Evolutionary conservation across 2,888 invertebrate species (phyloP), one percentile per base, ranked within the genome.

Genomic region (Drosophila cracens): DNA sequence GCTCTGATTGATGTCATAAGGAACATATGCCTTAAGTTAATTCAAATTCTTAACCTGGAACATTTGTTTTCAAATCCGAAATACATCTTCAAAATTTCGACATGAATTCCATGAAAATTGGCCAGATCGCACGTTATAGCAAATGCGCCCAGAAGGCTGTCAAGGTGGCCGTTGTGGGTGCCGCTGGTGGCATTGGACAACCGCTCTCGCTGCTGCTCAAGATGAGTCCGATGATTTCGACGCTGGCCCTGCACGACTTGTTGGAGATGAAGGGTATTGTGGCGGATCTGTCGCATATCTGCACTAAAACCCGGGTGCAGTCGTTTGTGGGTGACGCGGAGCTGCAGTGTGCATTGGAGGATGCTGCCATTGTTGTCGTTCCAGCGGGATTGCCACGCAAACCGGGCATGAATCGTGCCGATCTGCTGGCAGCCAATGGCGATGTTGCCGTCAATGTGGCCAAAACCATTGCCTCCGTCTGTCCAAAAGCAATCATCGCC

Each of bases 301-400:
- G 98, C 92, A 97, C 98, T 0, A 94, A 94, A 4, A 95, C 97
- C 79, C 94, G 95, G 93, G 97, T 97, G 70, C 94, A 93, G 49
- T 95, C 95, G 11, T 95, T 93, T 90, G 94, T 94, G 76, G 98
- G 98, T 4, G 94, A 95, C 0, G 96, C 97, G 0, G 94, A 96
- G 82, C 94, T 98, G 5, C 93, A 93, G 74, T 95, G 95, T n/a
- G 96, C 97, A 46, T 94, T 99, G 65, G 95, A 95, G 92, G 96
- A 96, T 92, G 93, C 95, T 0, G 95, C 98, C 87, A 94, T 98
- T 18, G 97, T 99, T 1, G 96, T 99, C 56, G 97, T 99, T 84
- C 98, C 99, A 0, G 99, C 99, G 31, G 99, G 99, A 38, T 97
- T 98, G 4, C 98, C 99, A 40, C 96, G 99, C 82, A 98, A 99